These are phyloP conservation scores for Danionella cerebrum DNA, from an alignment of 2,113 vertebrate species.

Conservation along the genomic window DNA sequence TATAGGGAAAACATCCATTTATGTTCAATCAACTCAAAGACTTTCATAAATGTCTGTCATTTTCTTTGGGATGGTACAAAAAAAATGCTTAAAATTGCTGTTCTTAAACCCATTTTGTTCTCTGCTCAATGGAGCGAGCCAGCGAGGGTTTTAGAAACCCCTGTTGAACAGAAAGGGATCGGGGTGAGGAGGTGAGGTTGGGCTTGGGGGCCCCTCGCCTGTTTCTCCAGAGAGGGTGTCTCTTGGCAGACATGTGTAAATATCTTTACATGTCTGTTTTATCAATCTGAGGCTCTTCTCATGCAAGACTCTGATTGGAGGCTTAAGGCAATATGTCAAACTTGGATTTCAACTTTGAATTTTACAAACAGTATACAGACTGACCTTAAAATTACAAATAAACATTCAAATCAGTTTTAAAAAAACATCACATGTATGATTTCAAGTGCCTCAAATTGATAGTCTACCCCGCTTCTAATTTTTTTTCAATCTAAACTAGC, in stretches of 20 bases:
- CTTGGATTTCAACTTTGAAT: slow-evolving; percentile 25
- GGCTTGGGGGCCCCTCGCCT: not conserved
- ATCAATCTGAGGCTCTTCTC: slow-evolving; percentile 47
- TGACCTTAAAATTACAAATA: not conserved
- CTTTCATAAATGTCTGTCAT: no score
- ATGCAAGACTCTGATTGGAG: slow-evolving; percentile 53
- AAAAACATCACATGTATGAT: no score
- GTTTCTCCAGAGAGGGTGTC: slow-evolving; percentile 20
- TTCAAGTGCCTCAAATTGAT: no score
- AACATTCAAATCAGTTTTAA: no score
- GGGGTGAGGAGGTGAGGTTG: not conserved
- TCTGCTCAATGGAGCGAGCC: not conserved
- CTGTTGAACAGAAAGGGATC: not conserved
- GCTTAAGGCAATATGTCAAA: slow-evolving; percentile 57
- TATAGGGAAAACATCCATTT: no score
- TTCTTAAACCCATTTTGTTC: slow-evolving; percentile 35
- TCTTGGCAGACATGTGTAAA: slow-evolving; percentile 51
- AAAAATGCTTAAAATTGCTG: slow-evolving; percentile 56
- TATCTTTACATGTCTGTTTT: slow-evolving; percentile 56
- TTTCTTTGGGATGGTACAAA: slow-evolving; percentile 40
- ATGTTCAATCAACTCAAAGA: no score
- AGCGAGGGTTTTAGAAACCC: slow-evolving; percentile 12
- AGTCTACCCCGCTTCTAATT: no score
- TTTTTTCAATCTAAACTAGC: no score
- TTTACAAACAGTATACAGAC: slow-evolving; percentile 11